Evolutionary conservation across 2,888 invertebrate genomes (phyloP).

Genomic region (Therioaphis trifolii): DNA sequence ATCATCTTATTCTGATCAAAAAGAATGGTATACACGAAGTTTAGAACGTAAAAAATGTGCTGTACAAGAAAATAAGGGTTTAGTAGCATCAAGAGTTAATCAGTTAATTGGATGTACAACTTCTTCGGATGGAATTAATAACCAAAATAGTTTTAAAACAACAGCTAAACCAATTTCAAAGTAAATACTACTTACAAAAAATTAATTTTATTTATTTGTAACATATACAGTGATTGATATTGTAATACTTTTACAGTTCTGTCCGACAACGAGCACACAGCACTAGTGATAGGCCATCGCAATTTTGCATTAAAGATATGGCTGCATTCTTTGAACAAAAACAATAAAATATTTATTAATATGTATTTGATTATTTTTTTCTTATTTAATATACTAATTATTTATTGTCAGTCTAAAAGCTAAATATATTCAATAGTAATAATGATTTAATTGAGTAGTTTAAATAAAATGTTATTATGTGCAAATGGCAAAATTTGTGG

Average conservation of each 20-base stretch:
- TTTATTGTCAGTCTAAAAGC: neutral
- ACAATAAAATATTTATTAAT: constrained; percentile 56
- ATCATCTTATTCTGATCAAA: constrained; percentile 18
- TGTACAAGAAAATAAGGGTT: constrained; percentile 63
- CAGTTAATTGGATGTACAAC: constrained; percentile 63
- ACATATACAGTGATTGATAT: neutral
- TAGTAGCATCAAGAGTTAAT: constrained; percentile 65
- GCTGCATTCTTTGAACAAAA: constrained; percentile 80
- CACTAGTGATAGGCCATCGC: constrained; percentile 71
- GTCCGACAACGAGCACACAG: constrained; percentile 65
- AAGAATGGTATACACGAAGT: constrained; percentile 62
- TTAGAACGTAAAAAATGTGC: constrained; percentile 63
- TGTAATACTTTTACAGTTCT: constrained; percentile 59
- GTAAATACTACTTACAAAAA: constrained; percentile 23
- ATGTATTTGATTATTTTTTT: constrained; percentile 47
- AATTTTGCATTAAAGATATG: constrained; percentile 83
- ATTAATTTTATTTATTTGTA: neutral
- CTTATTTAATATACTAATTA: constrained; percentile 3
- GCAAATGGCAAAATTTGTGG: neutral
- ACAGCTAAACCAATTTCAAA: constrained; percentile 40
- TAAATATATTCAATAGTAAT: neutral
- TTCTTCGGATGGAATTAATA: constrained; percentile 28
- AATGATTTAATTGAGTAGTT: neutral
- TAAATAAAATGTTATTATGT: neutral
- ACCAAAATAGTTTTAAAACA: constrained; percentile 34